Base-by-base conservation (phyloP, 2,113 vertebrate species). In the Oceanites oceanicus region DNA sequence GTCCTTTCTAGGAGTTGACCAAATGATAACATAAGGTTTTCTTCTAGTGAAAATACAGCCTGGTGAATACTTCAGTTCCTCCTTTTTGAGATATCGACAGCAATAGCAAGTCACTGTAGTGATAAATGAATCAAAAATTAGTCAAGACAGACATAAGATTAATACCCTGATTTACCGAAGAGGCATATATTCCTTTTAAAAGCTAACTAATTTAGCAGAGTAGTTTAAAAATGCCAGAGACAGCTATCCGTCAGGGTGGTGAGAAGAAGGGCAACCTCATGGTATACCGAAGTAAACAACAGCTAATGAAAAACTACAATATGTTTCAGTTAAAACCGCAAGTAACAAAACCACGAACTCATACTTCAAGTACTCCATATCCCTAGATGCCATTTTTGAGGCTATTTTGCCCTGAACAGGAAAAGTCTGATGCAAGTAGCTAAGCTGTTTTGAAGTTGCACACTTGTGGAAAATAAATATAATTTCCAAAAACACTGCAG, bases 401-500 rank as follows among this genome's bases (percentile, higher is more conserved):
- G 55, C 55, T 83, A 88, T 80, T 90, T 92, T 6, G 1, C 32
- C 59, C 71, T 79, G 61, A 88, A 81, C 68, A 89, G 13, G 49
- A 92, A 62, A 32, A 79, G 25, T 50, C 55, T 90, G 42, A 86
- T 83, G 53, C 32, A 83, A 92, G 66, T 7, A 90, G 71, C 81
- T 72, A 75, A 75, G 81, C 52, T 55, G 50, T 73, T 93, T 66
- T 44, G 38, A 93, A 94, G 85, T 45, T 77, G 50, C 63, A 86
- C 74, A 22, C 63, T 79, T 92, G 78, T 58, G 88, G 55, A 94
- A 96, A 93, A 95, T 49, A 91, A 94, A 86, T 45, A 80, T 14
- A 66, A 96, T 79, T 96, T 96, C 75, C 44, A 73, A 92, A 95
- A 90, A 15, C 88, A 82, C 55, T 77, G 63, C 72, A 93, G 81